Evolutionary conservation across 2,888 invertebrate genomes (phyloP).

Genomic region (Hypomecis punctinalis): DNA sequence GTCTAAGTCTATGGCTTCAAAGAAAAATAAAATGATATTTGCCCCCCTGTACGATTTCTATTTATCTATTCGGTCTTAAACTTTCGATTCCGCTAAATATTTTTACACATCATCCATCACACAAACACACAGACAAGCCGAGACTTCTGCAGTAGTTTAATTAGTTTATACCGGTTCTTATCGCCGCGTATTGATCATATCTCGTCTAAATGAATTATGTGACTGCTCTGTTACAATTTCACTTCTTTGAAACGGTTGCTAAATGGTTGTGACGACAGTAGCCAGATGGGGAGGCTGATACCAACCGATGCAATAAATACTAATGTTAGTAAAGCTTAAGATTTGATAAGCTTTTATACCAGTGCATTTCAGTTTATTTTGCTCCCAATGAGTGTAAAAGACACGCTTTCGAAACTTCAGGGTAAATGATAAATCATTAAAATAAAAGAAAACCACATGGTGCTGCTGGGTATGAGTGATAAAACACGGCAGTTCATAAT

Average conservation of each 20-base stretch:
- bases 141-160: conserved; percentile 29
- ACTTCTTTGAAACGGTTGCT: conserved; percentile 34
- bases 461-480: no score
- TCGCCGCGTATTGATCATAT: conserved; percentile 29
- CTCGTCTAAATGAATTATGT: conserved; percentile 33
- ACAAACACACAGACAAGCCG: conserved; percentile 20
- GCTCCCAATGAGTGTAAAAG: no score
- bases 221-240: conserved; percentile 35
- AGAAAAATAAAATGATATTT: no score
- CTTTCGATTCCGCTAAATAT: conserved; percentile 30
- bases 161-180: conserved; percentile 34
- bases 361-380: background rate
- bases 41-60: background rate
- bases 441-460: no score
- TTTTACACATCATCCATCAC: conserved; percentile 33
- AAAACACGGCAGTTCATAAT: no score
- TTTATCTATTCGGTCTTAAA: background rate
- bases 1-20: no score
- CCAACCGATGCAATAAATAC: conserved; percentile 3
- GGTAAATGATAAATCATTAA: no score
- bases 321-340: background rate
- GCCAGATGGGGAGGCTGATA: conserved; percentile 19
- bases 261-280: conserved; percentile 29
- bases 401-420: no score
- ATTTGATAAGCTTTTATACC: conserved; percentile 8